These are phyloP conservation scores for Cyrtorhinus lividipennis DNA, from an alignment of 1,140 invertebrate species.

Conservation along the genomic window DNA sequence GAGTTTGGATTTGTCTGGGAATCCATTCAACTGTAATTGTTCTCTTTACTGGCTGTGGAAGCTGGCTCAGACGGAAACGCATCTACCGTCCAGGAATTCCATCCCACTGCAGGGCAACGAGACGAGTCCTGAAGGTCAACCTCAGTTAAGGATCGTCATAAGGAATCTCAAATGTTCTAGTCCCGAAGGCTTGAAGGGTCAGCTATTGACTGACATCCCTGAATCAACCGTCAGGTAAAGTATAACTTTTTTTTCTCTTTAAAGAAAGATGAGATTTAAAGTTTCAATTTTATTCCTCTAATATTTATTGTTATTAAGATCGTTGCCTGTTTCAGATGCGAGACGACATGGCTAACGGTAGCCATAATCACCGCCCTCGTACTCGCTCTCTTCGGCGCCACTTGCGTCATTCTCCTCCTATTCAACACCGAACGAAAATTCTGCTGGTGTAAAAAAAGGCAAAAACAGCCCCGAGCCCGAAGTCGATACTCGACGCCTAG, in stretches of 20 bases:
- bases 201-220: constrained; percentile 36
- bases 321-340: constrained; percentile 30
- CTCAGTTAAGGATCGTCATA: constrained; percentile 19
- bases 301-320: too few relatives aligned
- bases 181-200: constrained; percentile 35
- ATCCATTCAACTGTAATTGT: constrained; percentile 76
- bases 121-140: not conserved
- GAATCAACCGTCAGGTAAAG: constrained; percentile 37
- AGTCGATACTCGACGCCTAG: constrained; percentile 32
- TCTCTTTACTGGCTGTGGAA: constrained; percentile 74
- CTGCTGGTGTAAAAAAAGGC: constrained; percentile 31
- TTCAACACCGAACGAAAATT: constrained; percentile 37
- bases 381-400: constrained; percentile 31
- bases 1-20: constrained; percentile 55
- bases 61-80: constrained; percentile 34
- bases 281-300: too few relatives aligned
- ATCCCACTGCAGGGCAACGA: constrained; percentile 5
- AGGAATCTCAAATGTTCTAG: constrained; percentile 36
- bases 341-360: constrained; percentile 41
- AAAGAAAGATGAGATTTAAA: too few relatives aligned
- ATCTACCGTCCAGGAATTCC: not conserved
- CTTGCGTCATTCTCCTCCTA: constrained; percentile 34
- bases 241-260: too few relatives aligned
- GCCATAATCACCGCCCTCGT: constrained; percentile 39
- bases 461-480: constrained; percentile 30